A percentile compares a stretch with the other conserved stretches of the same genome.
Conservation (phyloP, 1,140 invertebrate species). For the Venturia canescens region DNA sequence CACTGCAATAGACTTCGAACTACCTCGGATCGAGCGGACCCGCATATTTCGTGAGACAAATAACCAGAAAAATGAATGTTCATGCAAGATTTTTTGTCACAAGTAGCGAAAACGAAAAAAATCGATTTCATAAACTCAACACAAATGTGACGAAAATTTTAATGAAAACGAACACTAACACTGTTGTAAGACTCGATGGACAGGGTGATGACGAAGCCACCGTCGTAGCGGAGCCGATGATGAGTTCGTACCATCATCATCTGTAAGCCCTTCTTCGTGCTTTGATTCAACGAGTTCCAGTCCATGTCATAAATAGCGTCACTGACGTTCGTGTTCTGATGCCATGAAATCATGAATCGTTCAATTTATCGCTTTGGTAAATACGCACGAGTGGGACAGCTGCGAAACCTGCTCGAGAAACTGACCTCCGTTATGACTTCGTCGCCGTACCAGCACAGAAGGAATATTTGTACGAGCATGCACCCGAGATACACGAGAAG, state of each 20-base stretch:
- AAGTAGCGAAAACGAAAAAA: constrained; percentile 24
- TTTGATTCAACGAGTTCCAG: constrained; percentile 53
- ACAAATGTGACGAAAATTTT: background rate
- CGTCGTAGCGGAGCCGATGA: constrained; percentile 54
- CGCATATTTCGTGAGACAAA: too few species aligned
- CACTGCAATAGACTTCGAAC: too few species aligned
- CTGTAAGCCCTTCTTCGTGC: constrained; percentile 53
- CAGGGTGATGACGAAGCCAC: constrained; percentile 55
- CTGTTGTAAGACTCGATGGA: constrained; percentile 60
- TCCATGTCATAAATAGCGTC: constrained; percentile 62
- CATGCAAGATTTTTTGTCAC: too few species aligned
- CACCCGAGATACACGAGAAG: constrained; percentile 55
- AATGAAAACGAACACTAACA: constrained; percentile 49
- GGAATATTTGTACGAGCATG: constrained; percentile 48
- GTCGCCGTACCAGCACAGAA: constrained; percentile 11
- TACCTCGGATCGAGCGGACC: too few species aligned
- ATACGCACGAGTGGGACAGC: background rate
- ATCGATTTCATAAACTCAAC: background rate
- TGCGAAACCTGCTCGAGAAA: background rate
- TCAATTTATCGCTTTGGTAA: background rate
- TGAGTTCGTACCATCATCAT: constrained; percentile 56
- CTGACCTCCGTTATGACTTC: constrained; percentile 16
- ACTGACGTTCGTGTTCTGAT: constrained; percentile 56
- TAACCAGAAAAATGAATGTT: too few species aligned
- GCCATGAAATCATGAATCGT: background rate